These are phyloP conservation scores for Setipinna tenuifilis DNA, from an alignment of 2,797 vertebrate species.

Conservation along the genomic window DNA sequence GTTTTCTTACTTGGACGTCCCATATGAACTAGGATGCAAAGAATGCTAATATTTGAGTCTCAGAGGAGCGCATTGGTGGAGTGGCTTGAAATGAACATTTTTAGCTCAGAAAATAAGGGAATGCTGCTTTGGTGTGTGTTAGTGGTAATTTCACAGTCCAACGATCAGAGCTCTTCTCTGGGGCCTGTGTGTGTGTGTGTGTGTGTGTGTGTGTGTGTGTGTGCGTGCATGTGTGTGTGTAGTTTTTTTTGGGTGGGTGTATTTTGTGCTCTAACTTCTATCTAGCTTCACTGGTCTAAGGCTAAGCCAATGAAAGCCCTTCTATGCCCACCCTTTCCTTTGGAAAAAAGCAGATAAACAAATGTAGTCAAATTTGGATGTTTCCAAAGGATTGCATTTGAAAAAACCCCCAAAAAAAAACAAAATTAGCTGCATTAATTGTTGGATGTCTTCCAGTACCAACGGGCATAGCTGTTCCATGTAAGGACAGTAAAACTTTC, in stretches of 20 bases:
- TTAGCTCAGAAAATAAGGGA: slow-evolving; percentile 46
- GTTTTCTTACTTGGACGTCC: neutral
- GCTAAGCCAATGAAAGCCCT: slow-evolving; percentile 28
- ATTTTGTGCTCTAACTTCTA: slow-evolving; percentile 41
- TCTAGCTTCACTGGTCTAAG: slow-evolving; percentile 20
- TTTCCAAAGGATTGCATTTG: neutral
- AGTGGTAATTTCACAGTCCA: slow-evolving; percentile 69
- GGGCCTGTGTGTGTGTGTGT: neutral
- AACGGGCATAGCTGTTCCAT: neutral
- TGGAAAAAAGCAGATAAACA: neutral
- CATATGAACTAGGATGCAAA: slow-evolving; percentile 38
- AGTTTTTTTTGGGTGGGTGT: neutral
- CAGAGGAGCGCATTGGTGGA: slow-evolving; percentile 48
- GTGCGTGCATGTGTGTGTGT: neutral
- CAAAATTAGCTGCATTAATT: slow-evolving; percentile 4
- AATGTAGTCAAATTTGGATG: neutral
- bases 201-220: neutral
- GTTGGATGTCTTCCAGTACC: neutral
- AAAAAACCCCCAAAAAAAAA: neutral
- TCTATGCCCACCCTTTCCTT: slow-evolving; percentile 15
- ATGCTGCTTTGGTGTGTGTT: slow-evolving; percentile 53
- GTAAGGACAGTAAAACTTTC: neutral
- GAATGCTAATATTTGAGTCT: slow-evolving; percentile 56
- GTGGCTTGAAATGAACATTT: slow-evolving; percentile 65
- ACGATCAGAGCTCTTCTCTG: slow-evolving; percentile 47